Base-by-base conservation (phyloP, 1,140 invertebrate species). In the Hesperophylax magnus region DNA sequence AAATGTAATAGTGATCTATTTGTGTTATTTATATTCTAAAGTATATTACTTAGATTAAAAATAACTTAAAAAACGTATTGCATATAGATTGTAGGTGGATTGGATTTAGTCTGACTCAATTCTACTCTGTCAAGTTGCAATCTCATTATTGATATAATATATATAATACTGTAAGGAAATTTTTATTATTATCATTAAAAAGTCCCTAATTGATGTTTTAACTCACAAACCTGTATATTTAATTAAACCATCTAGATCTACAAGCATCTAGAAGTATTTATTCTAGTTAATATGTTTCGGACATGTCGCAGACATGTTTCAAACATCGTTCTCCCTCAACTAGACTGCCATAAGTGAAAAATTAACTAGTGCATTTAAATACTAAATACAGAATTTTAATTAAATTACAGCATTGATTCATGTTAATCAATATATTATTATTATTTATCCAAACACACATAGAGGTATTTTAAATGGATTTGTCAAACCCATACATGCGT, bases 1-100 rank as follows among this genome's bases (percentile, higher is more conserved):
- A 78, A 78, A 78, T 78, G 22, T 67, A 78, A 67, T 65, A 78
- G 77, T 78, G 77, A 78, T 78, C 60, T 61, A 77, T 78, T 77
- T 67, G 61, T 78, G 61, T 78, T 69, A 78, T 78, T 63, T 34
- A 24, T 24, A 78, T 78, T 78, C 77, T 78, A 78, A 78, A 78
- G 31, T 78, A 78, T 78, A 78, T 67, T 47, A 77, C 54, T 77
- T 78, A 78, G 77, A 78, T n/a, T 67, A 67, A 27, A 47, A 34
- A 27, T 67, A 67, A 58, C 22, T 27, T 52, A 52, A 71, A 52
- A 47, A n/a, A 71, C 5, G 34, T 24, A 18, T 65, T 31, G 15
- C 61, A 24, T 34, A 34, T 71, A 71, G 67, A 52, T 71, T 71
- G 67, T 20, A 18, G 67, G 47, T 39, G 9, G 67, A 53, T 18